Evolutionary conservation across 2,888 invertebrate genomes (phyloP).

Genomic region (Agrochola macilenta): DNA sequence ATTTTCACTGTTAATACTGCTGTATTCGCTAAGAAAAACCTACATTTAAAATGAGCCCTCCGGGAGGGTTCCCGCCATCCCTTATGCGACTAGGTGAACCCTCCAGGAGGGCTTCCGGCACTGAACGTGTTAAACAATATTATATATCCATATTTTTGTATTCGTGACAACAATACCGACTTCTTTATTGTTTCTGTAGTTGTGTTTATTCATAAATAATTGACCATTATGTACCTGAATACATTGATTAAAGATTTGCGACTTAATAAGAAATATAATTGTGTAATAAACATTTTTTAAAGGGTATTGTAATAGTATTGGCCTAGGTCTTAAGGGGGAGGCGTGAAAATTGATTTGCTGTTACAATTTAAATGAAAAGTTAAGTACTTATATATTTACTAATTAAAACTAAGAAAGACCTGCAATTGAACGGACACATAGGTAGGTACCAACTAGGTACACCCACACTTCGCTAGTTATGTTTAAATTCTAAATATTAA

Average conservation of each 20-base stretch:
- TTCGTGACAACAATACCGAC: background rate
- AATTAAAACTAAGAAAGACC: background rate
- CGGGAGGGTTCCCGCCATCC: too few relatives aligned
- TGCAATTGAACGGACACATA: background rate
- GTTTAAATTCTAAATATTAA: background rate
- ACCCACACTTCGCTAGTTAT: background rate
- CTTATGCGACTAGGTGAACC: too few relatives aligned
- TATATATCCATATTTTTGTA: background rate
- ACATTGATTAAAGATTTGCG: conserved; percentile 13
- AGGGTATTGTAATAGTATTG: background rate
- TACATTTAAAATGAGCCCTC: too few relatives aligned
- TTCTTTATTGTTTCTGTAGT: background rate
- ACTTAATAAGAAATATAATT: conserved; percentile 33
- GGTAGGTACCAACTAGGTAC: background rate
- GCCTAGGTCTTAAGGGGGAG: too few relatives aligned
- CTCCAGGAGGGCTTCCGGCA: too few relatives aligned
- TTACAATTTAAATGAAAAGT: background rate
- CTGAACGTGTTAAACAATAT: background rate
- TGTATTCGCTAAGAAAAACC: too few relatives aligned
- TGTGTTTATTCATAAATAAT: conserved; percentile 6
- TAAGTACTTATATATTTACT: background rate
- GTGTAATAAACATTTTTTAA: conserved; percentile 4
- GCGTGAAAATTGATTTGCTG: too few relatives aligned
- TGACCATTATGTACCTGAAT: conserved; percentile 24
- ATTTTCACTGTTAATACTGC: too few relatives aligned